These are phyloP conservation scores for Muscicapa striata DNA, from an alignment of 2,797 vertebrate genomes.

Conservation along the genomic window DNA sequence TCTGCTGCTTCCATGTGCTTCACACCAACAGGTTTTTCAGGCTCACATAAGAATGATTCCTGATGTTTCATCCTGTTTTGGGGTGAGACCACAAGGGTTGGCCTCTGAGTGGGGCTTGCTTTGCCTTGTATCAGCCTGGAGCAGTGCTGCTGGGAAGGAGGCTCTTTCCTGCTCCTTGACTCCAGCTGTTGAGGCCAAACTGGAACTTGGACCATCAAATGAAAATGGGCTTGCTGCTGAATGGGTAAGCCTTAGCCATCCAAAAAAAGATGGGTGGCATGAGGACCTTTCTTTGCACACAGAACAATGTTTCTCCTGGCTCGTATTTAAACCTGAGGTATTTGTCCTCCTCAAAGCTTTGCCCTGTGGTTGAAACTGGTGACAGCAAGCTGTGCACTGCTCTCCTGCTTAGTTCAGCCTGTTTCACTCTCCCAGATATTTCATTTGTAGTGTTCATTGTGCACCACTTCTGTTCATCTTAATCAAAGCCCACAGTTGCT, in stretches of 20 bases:
- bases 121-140: neutral
- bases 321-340: neutral
- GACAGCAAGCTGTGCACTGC: neutral
- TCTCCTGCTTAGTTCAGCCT: neutral
- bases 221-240: neutral
- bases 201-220: neutral
- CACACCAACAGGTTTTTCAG: neutral
- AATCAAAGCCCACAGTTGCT: neutral
- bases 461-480: neutral
- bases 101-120: neutral
- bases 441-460: neutral
- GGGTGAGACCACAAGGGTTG: neutral
- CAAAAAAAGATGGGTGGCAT: neutral
- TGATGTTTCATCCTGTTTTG: neutral
- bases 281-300: neutral
- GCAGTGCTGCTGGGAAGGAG: neutral
- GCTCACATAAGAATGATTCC: neutral
- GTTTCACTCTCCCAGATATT: neutral
- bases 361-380: neutral
- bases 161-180: neutral
- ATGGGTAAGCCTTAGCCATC: neutral
- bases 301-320: neutral
- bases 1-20: neutral
- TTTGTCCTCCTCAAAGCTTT: neutral
- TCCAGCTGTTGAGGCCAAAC: neutral